Evolutionary conservation across 2,113 vertebrate species (phyloP).

Genomic region (Thymallus thymallus): DNA sequence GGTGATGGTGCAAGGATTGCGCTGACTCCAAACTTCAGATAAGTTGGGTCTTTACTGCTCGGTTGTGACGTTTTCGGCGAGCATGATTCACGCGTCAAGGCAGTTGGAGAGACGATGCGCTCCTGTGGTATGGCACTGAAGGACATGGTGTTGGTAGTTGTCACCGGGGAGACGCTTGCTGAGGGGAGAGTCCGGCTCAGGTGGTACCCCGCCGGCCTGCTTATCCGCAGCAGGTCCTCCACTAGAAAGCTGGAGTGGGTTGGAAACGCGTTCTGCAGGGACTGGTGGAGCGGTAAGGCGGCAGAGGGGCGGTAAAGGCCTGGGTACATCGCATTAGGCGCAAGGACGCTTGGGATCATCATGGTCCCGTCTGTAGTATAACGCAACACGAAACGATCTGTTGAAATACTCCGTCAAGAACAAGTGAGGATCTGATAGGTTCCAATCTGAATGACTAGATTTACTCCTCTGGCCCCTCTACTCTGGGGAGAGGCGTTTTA

Average conservation of each 20-base stretch:
- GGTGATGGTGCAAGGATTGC: conserved; percentile 91
- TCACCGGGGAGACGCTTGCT: conserved; percentile 70
- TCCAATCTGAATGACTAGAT: conserved; percentile 42
- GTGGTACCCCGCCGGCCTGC: conserved; percentile 82
- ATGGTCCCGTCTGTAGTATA: conserved; percentile 70
- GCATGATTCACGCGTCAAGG: conserved; percentile 71
- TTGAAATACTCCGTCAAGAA: conserved; percentile 25
- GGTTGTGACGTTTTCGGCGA: conserved; percentile 74
- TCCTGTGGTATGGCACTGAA: conserved; percentile 68
- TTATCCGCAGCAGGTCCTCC: conserved; percentile 93
- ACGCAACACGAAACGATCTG: not conserved
- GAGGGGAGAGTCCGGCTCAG: conserved; percentile 73
- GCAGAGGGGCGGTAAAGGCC: conserved; percentile 87
- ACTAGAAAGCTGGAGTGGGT: conserved; percentile 90
- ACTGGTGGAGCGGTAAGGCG: conserved; percentile 83
- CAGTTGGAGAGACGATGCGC: conserved; percentile 48
- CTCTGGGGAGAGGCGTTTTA: conserved; percentile 80
- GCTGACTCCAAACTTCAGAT: conserved; percentile 95
- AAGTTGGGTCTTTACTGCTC: conserved; percentile 77
- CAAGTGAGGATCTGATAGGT: not conserved
- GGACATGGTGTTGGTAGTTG: conserved; percentile 65
- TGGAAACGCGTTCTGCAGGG: conserved; percentile 80
- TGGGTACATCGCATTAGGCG: conserved; percentile 88
- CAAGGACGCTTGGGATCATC: conserved; percentile 94
- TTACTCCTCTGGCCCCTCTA: conserved; percentile 59